Percentiles rank a stretch among this genome's conserved stretches.
Evolutionary conservation across 2,113 vertebrate genomes (phyloP).

Genomic region (Struthio camelus): DNA sequence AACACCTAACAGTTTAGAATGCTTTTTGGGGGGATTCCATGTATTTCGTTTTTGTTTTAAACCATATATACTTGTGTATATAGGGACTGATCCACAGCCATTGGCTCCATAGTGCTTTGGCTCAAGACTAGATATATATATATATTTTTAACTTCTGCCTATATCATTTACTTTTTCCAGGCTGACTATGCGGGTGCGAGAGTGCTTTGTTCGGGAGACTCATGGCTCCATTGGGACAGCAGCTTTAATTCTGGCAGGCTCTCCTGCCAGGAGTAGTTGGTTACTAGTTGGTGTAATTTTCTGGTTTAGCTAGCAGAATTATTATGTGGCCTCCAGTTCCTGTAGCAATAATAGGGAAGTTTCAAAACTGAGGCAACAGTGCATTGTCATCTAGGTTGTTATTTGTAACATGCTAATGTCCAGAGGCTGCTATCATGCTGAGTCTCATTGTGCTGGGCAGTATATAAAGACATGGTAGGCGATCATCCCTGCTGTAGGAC

Average conservation of each 20-base stretch:
- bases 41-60: neutral
- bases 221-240: accelerated
- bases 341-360: neutral
- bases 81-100: neutral
- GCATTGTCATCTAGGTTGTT: neutral
- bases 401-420: accelerated
- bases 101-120: neutral
- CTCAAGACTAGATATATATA: neutral
- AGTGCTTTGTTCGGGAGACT: neutral
- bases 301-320: neutral
- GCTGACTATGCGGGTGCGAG: neutral
- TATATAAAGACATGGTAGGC: neutral
- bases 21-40: too few species aligned
- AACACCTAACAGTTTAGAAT: neutral
- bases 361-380: neutral
- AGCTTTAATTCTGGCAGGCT: neutral
- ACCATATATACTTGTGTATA: neutral
- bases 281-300: neutral
- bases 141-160: neutral
- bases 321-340: neutral
- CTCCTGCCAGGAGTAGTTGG: neutral
- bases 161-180: neutral
- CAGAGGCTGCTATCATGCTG: neutral
- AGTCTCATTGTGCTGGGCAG: neutral
- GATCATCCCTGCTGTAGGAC: neutral